A percentile compares a stretch with the other conserved stretches of the same genome.
These are phyloP conservation scores for Steatocranus sp. DNA, from an alignment of 2,797 vertebrate genomes.

Conservation along the genomic window DNA sequence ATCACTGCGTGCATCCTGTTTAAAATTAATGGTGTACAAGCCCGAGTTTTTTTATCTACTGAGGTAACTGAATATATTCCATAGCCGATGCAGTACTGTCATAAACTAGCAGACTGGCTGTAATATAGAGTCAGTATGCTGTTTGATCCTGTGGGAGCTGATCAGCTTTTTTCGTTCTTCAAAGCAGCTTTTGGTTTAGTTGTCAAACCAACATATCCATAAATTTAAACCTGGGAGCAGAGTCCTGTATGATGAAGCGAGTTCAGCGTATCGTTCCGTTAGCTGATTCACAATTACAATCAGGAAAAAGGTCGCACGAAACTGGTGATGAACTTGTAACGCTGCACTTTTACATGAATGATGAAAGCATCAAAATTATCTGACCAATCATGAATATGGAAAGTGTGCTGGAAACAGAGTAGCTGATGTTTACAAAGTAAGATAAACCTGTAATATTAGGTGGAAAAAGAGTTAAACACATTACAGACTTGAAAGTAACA, in stretches of 20 bases:
- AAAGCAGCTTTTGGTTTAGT: background rate
- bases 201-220: background rate
- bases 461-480: background rate
- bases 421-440: background rate
- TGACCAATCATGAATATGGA: background rate
- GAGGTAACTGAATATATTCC: background rate
- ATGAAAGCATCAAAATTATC: background rate
- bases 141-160: background rate
- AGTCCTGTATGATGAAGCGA: fast-evolving
- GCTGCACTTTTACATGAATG: no score
- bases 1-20: background rate
- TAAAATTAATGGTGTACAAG: background rate
- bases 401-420: background rate
- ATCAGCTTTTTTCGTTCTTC: background rate
- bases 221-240: background rate
- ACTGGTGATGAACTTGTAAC: background rate
- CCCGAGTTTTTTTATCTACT: background rate
- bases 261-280: background rate
- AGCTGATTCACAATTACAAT: background rate
- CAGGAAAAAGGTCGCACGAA: fast-evolving
- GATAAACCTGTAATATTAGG: background rate
- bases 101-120: fast-evolving
- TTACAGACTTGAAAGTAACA: background rate
- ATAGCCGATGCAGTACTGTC: fast-evolving
- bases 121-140: background rate